phyloP scores from a whole-genome alignment of 2,797 vertebrate species.

The Esox lucius region DNA sequence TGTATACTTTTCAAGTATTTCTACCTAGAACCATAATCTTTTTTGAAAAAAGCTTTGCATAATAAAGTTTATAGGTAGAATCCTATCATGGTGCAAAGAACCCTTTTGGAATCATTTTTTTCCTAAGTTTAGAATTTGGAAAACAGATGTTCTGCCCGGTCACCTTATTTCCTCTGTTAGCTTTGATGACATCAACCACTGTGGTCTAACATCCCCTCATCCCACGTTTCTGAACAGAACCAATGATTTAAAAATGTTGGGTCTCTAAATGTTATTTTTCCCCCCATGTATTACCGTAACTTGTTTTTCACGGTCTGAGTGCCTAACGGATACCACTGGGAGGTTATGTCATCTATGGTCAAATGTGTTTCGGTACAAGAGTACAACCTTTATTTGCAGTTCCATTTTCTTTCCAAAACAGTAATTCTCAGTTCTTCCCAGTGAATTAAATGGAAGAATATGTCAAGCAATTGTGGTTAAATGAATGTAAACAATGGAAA shows the following conservation, averaged over 20 bases:
- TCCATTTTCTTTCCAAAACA: not conserved
- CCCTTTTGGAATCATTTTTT: too few species aligned
- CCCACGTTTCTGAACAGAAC: slow-evolving; percentile 11
- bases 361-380: not conserved
- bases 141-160: slow-evolving; percentile 52
- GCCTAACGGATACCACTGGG: not conserved
- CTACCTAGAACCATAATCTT: too few species aligned
- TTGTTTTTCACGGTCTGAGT: not conserved
- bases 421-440: slow-evolving; percentile 5
- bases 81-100: too few species aligned
- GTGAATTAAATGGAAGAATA: slow-evolving; percentile 10
- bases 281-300: slow-evolving; percentile 26
- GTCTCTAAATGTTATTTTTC: slow-evolving; percentile 36
- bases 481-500: not conserved
- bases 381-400: not conserved
- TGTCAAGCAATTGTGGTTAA: not conserved
- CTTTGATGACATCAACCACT: slow-evolving; percentile 46
- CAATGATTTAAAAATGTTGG: slow-evolving; percentile 39
- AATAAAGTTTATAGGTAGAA: too few species aligned
- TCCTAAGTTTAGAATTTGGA: slow-evolving; percentile 19
- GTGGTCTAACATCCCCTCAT: slow-evolving; percentile 51
- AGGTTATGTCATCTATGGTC: not conserved
- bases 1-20: too few species aligned
- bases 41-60: too few species aligned
- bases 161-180: slow-evolving; percentile 29